Evolutionary conservation across 2,797 vertebrate species (phyloP).

Genomic region (Manis crassicaudata): DNA sequence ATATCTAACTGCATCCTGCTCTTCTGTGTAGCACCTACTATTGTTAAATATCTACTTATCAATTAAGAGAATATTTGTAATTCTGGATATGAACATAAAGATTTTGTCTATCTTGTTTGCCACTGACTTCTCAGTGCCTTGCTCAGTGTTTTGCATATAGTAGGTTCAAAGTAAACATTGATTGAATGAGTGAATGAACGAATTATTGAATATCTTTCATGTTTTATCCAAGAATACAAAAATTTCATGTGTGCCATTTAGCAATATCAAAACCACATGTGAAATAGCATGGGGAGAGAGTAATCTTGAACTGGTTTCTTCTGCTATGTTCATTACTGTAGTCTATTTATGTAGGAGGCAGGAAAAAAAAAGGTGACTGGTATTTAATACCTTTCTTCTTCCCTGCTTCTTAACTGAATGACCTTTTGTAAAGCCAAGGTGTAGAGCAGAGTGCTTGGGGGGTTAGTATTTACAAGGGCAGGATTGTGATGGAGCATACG

Average conservation of each 20-base stretch:
- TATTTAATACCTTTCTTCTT: not conserved
- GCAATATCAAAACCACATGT: not conserved
- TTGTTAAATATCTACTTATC: not conserved
- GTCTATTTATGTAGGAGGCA: not conserved
- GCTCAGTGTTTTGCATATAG: not conserved
- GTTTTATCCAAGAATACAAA: not conserved
- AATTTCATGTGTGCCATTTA: not conserved
- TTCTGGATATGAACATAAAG: not conserved
- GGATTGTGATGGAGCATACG: not conserved
- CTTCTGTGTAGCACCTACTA: not conserved
- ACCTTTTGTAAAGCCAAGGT: not conserved
- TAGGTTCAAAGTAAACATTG: not conserved
- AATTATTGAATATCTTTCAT: not conserved
- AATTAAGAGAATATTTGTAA: not conserved
- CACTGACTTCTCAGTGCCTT: not conserved
- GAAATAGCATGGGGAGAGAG: not conserved
- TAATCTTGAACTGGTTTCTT: constrained; percentile 11
- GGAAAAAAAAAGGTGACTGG: not conserved
- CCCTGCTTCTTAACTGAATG: not conserved
- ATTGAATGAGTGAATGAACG: not conserved
- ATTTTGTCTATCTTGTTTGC: not conserved
- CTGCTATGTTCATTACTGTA: not conserved
- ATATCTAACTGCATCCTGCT: not conserved
- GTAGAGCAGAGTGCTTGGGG: not conserved
- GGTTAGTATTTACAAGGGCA: not conserved